These are phyloP conservation scores for Paraescarpia echinospica DNA, from an alignment of 1,140 invertebrate species.

Conservation along the genomic window DNA sequence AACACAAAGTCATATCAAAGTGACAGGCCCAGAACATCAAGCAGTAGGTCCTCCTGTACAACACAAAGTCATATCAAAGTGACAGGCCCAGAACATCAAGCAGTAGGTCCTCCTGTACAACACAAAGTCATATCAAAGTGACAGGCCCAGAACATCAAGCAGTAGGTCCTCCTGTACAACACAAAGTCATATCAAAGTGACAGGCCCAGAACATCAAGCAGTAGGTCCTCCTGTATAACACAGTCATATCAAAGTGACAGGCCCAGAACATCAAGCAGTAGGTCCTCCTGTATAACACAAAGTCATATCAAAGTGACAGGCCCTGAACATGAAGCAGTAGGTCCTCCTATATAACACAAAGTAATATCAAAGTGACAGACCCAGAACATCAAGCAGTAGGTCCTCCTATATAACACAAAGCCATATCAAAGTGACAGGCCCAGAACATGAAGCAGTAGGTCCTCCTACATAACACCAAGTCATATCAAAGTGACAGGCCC, in stretches of 20 bases:
- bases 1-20: slow-evolving; percentile 12
- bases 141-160: neutral
- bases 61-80: neutral
- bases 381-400: neutral
- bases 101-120: neutral
- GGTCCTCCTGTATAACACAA: neutral
- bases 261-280: neutral
- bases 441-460: too few species aligned
- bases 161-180: neutral
- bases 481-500: too few species aligned
- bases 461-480: too few species aligned
- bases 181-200: neutral
- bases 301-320: neutral
- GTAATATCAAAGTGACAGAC: neutral
- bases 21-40: neutral
- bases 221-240: neutral
- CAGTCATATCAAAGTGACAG: neutral
- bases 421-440: neutral
- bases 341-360: neutral
- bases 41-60: neutral
- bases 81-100: neutral
- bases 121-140: neutral
- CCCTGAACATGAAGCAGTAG: neutral
- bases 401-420: neutral
- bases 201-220: neutral